Base-by-base conservation (phyloP, 2,888 invertebrate species). In the Noctua fimbriata region DNA sequence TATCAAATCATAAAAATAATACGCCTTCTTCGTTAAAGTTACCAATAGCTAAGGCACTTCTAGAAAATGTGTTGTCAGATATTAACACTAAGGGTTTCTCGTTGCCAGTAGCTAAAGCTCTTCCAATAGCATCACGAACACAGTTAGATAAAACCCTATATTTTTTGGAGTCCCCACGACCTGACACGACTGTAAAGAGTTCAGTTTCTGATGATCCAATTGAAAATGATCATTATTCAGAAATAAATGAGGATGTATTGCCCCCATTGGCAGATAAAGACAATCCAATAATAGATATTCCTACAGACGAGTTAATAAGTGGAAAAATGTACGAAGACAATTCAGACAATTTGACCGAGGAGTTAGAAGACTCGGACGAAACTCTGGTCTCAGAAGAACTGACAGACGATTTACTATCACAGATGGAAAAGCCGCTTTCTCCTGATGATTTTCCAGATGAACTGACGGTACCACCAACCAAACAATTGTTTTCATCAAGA, bases 21-120 rank as follows among this genome's bases (percentile, higher is more conserved):
- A 32, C 0, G 24, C 41, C 21, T 24, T 32, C 55, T 16, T 47
- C 36, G 28, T 76, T 44, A 0, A 83, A 69, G 41, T 36, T 82
- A 49, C 44, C 10, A 69, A 52, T 79, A 66, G 60, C 73, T 6
- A 84, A 73, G 21, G 70, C 65, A 24, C 70, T 82, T 16, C 2
- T 79, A 36, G 70, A 82, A 70, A 79, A 67, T 74, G 85, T 84
- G 6, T n/a, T 82, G 18, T 60, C 58, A 44, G 73, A 82, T 32
- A 73, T 84, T 36, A 60, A 58, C 2, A 60, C 49, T 44, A 83
- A 16, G 12, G 49, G 83, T 24, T 70, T 70, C 28, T 28, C 69
- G 41, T 21, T 76, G 2, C 77, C 69, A 32, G 55, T 21, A 65
- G 47, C 47, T 49, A 55, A 41, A 76, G 16, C 16, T 47, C 12